These are phyloP conservation scores for Frieseomelitta varia DNA, from an alignment of 1,140 invertebrate genomes.

Conservation along the genomic window DNA sequence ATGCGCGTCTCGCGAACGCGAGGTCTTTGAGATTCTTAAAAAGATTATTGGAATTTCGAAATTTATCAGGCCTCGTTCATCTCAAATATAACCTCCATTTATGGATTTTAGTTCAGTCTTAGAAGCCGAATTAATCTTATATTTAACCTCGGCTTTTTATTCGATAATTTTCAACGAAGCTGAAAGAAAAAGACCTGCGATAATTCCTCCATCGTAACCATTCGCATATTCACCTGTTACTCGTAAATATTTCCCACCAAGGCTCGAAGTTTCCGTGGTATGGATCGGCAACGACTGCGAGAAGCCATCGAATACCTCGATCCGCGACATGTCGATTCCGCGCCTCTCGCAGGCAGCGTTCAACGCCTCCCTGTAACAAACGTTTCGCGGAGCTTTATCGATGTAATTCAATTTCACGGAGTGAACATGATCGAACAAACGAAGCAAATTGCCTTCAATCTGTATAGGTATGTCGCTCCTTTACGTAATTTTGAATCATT, in stretches of 20 bases:
- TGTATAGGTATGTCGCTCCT: too few species aligned
- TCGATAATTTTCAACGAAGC: too few species aligned
- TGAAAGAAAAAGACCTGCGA: too few species aligned
- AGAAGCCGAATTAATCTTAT: too few species aligned
- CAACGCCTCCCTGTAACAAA: slow-evolving; percentile 81
- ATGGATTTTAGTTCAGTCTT: too few species aligned
- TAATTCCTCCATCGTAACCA: not conserved
- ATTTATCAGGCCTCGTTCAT: not conserved
- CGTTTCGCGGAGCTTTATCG: not conserved
- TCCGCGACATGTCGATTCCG: slow-evolving; percentile 84
- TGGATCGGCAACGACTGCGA: slow-evolving; percentile 84
- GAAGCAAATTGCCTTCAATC: too few species aligned
- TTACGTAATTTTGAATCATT: too few species aligned
- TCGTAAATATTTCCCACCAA: slow-evolving; percentile 88
- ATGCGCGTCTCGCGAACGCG: too few species aligned
- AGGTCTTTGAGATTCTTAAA: not conserved
- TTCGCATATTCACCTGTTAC: slow-evolving; percentile 83
- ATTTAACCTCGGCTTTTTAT: too few species aligned
- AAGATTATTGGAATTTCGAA: not conserved
- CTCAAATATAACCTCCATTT: too few species aligned
- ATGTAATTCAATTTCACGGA: not conserved
- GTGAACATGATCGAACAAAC: not conserved
- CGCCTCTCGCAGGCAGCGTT: slow-evolving; percentile 83
- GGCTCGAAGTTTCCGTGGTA: slow-evolving; percentile 85
- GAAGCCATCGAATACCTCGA: slow-evolving; percentile 87